Evolutionary conservation across 2,113 vertebrate genomes (phyloP).

Genomic region (Podocnemis expansa): DNA sequence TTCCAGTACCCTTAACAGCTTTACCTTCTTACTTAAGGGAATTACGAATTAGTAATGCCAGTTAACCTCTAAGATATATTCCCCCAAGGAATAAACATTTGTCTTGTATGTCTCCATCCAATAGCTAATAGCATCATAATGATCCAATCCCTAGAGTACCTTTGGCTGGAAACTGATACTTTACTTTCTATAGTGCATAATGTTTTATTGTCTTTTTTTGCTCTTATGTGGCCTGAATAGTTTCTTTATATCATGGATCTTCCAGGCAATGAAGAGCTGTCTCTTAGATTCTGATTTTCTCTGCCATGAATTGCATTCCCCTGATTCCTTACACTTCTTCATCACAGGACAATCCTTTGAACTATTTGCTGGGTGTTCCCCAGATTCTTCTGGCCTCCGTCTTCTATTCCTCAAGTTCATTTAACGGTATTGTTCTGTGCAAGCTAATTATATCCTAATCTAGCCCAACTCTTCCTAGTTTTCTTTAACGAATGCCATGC

Average conservation of each 20-base stretch:
- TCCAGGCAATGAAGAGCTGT: slow-evolving; percentile 42
- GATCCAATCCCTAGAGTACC: slow-evolving; percentile 60
- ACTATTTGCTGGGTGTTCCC: not conserved
- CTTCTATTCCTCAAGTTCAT: not conserved
- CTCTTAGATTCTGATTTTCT: slow-evolving; percentile 47
- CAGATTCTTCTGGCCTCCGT: not conserved
- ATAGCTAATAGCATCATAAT: slow-evolving; percentile 70
- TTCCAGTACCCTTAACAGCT: not conserved
- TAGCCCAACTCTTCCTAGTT: not conserved
- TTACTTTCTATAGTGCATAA: slow-evolving; percentile 59
- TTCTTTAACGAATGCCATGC: not conserved
- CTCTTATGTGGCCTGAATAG: slow-evolving; percentile 46
- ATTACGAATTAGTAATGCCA: slow-evolving; percentile 59
- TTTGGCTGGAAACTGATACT: slow-evolving; percentile 65
- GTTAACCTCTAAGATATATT: slow-evolving; percentile 50
- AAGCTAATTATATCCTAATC: not conserved
- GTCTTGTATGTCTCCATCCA: slow-evolving; percentile 68
- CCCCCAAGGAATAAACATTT: slow-evolving; percentile 62
- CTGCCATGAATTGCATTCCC: slow-evolving; percentile 36
- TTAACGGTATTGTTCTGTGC: not conserved
- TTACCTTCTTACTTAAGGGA: slow-evolving; percentile 44
- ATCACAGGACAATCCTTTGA: slow-evolving; percentile 31
- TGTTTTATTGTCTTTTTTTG: slow-evolving; percentile 57
- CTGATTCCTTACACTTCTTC: slow-evolving; percentile 33
- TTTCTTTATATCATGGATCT: slow-evolving; percentile 22